phyloP scores from a whole-genome alignment of 2,888 invertebrate species.

The Pantelozetes paolii region DNA sequence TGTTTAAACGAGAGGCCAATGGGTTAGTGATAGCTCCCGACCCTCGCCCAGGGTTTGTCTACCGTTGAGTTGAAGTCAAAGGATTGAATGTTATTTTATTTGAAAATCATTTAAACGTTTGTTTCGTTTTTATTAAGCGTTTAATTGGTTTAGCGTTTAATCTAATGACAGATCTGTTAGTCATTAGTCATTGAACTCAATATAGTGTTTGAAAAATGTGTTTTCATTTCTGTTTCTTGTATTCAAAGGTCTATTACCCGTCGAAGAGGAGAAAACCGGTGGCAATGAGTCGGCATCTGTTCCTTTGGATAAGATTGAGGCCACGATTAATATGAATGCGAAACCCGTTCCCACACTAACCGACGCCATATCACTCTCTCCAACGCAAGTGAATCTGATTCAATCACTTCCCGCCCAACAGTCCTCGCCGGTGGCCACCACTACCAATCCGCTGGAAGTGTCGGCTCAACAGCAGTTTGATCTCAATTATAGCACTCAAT shows the following conservation, averaged over 20 bases:
- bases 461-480: not conserved
- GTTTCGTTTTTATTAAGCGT: no score
- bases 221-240: not conserved
- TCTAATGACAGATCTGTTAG: no score
- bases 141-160: no score
- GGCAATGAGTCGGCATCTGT: constrained; percentile 25
- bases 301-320: constrained; percentile 20
- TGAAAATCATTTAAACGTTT: not conserved
- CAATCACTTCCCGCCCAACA: constrained; percentile 7
- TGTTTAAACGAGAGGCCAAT: no score
- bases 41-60: no score
- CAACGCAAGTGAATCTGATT: constrained; percentile 16
- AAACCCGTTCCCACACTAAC: constrained; percentile 13
- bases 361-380: constrained; percentile 4
- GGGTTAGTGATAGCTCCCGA: no score
- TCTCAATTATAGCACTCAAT: not conserved
- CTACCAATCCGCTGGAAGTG: not conserved
- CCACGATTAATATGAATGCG: constrained; percentile 28
- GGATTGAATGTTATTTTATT: no score
- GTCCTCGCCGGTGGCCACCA: not conserved
- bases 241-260: not conserved
- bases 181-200: constrained; percentile 15
- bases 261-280: constrained; percentile 29
- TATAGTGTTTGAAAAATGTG: not conserved
- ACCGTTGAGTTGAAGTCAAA: no score